Conservation (phyloP, 2,888 invertebrate species). For the Caprella mutica region DNA sequence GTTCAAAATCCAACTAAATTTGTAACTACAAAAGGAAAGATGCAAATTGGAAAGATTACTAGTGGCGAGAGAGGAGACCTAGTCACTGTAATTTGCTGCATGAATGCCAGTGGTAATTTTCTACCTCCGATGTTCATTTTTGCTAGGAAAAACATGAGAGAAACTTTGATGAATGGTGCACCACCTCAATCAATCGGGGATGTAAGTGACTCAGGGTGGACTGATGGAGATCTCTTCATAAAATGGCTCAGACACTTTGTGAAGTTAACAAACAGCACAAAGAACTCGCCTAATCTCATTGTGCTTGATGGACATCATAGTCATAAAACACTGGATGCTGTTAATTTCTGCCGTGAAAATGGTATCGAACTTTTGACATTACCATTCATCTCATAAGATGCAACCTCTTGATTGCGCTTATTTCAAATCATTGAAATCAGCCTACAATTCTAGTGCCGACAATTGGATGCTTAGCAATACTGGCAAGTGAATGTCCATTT, state of each 20-base stretch:
- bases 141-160: conserved; percentile 41
- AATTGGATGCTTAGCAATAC: conserved; percentile 14
- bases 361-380: conserved; percentile 16
- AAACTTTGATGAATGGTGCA: conserved; percentile 40
- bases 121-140: conserved; percentile 45
- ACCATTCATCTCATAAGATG: conserved; percentile 22
- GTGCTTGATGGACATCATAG: conserved; percentile 14
- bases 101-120: conserved; percentile 40
- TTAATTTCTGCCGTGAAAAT: conserved; percentile 17
- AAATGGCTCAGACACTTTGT: conserved; percentile 13
- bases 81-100: conserved; percentile 41
- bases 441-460: conserved; percentile 13
- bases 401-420: conserved; percentile 12
- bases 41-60: conserved; percentile 41
- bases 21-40: conserved; percentile 40
- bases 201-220: conserved; percentile 12
- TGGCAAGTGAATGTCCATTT: conserved; percentile 13
- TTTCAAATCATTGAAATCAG: conserved; percentile 11
- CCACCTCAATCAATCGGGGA: conserved; percentile 38
- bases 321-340: conserved; percentile 12
- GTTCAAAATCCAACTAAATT: conserved; percentile 41
- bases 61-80: conserved; percentile 38
- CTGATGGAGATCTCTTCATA: conserved; percentile 1
- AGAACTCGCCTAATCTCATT: conserved; percentile 1
- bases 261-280: neutral